A percentile compares a stretch with the other conserved stretches of the same genome.
Conservation (phyloP, 2,113 vertebrate species). For the Ochotona curzoniae region DNA sequence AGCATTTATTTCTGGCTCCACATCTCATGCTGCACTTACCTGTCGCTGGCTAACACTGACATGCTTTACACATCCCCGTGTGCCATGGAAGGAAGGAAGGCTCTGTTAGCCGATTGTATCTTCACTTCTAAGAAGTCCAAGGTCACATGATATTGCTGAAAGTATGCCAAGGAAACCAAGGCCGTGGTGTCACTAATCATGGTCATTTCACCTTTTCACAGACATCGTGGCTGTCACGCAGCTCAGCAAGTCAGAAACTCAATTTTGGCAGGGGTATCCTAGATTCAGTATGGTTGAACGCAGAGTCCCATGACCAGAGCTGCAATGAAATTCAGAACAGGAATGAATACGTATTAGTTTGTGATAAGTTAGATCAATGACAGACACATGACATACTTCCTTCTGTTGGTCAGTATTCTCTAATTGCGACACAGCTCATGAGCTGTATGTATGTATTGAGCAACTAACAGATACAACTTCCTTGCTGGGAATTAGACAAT, state of each 20-base stretch:
- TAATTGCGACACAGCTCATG: too few species aligned
- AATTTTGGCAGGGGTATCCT: neutral
- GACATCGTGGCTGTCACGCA: neutral
- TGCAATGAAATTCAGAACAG: constrained; percentile 44
- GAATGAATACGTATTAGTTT: constrained; percentile 18
- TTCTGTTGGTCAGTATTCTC: neutral
- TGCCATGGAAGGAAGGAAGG: neutral
- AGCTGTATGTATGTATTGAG: too few species aligned
- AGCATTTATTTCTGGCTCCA: constrained; percentile 69
- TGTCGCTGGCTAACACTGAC: constrained; percentile 49
- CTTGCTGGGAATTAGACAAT: neutral
- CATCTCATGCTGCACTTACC: constrained; percentile 50
- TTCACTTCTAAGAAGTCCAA: constrained; percentile 29
- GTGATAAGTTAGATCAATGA: neutral
- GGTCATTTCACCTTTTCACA: neutral
- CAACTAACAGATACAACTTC: neutral
- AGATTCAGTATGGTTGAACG: constrained; percentile 36
- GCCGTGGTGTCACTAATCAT: constrained; percentile 22
- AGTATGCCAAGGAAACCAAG: constrained; percentile 36
- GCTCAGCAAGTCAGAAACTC: constrained; percentile 24
- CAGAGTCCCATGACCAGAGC: neutral
- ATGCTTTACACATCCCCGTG: constrained; percentile 43
- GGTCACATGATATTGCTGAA: neutral
- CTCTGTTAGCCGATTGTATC: neutral
- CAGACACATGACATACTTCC: neutral